phyloP scores from a whole-genome alignment of 2,888 invertebrate genomes.

The Pachydiplax longipennis region DNA sequence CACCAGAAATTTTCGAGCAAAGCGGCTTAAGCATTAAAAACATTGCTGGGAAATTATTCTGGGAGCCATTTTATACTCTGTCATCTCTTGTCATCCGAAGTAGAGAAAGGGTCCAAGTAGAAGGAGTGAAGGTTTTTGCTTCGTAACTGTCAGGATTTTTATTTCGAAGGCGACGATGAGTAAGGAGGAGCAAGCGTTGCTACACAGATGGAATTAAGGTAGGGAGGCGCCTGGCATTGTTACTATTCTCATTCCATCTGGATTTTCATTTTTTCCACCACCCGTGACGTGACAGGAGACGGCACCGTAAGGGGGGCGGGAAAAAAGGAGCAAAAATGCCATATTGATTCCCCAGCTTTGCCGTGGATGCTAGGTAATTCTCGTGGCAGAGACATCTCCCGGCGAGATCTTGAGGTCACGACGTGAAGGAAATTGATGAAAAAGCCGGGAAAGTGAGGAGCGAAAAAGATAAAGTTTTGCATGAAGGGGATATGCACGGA shows the following conservation, averaged over 20 bases:
- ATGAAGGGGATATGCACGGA: neutral
- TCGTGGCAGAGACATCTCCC: slow-evolving; percentile 29
- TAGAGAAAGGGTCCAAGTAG: neutral
- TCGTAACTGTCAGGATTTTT: neutral
- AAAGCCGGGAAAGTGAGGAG: neutral
- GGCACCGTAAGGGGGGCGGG: neutral
- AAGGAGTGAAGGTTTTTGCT: neutral
- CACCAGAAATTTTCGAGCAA: neutral
- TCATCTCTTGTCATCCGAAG: neutral
- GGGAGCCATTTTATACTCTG: neutral
- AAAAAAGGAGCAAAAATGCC: slow-evolving; percentile 28
- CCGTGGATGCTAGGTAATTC: slow-evolving; percentile 30
- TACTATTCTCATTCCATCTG: slow-evolving; percentile 28
- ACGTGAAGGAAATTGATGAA: slow-evolving; percentile 13
- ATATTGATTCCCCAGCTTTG: slow-evolving; percentile 34
- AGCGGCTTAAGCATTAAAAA: neutral
- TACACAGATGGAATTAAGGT: neutral
- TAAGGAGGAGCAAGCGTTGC: neutral
- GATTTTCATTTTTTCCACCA: neutral
- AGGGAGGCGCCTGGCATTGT: neutral
- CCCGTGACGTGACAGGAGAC: neutral
- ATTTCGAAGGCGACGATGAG: neutral
- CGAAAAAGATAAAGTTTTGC: neutral
- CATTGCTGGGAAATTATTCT: neutral
- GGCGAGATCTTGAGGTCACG: slow-evolving; percentile 42